Evolutionary conservation across 2,888 invertebrate genomes (phyloP).

Genomic region (Dascillus cervinus): DNA sequence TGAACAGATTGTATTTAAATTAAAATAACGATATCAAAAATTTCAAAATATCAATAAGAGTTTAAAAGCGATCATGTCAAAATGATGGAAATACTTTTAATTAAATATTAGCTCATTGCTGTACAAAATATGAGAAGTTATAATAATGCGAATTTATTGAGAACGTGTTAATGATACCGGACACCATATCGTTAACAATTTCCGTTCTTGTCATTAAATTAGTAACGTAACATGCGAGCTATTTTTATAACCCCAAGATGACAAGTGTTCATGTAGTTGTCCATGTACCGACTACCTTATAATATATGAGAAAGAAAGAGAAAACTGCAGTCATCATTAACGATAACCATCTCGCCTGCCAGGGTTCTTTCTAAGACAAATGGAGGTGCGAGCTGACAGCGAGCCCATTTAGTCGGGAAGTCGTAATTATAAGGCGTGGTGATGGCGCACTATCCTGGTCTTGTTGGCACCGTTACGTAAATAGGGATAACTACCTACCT

Average conservation of each 20-base stretch:
- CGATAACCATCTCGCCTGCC: constrained; percentile 40
- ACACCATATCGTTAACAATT: constrained; percentile 17
- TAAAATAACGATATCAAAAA: too few relatives aligned
- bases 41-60: too few relatives aligned
- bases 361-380: constrained; percentile 41
- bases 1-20: too few relatives aligned
- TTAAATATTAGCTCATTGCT: too few relatives aligned
- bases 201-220: constrained; percentile 23
- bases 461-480: constrained; percentile 34
- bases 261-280: constrained; percentile 34
- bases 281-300: constrained; percentile 29
- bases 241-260: constrained; percentile 34
- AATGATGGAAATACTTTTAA: too few relatives aligned
- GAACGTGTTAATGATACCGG: constrained; percentile 15
- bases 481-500: constrained; percentile 25
- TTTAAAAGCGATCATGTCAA: too few relatives aligned
- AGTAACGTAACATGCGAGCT: constrained; percentile 24
- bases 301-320: constrained; percentile 27
- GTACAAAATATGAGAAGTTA: too few relatives aligned
- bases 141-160: too few relatives aligned
- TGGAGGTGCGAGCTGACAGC: constrained; percentile 46
- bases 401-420: constrained; percentile 45
- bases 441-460: constrained; percentile 18
- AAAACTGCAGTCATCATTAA: constrained; percentile 35
- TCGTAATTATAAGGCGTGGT: constrained; percentile 47